These are phyloP conservation scores for Hippocampus zosterae DNA, from an alignment of 2,113 vertebrate species.

Conservation along the genomic window DNA sequence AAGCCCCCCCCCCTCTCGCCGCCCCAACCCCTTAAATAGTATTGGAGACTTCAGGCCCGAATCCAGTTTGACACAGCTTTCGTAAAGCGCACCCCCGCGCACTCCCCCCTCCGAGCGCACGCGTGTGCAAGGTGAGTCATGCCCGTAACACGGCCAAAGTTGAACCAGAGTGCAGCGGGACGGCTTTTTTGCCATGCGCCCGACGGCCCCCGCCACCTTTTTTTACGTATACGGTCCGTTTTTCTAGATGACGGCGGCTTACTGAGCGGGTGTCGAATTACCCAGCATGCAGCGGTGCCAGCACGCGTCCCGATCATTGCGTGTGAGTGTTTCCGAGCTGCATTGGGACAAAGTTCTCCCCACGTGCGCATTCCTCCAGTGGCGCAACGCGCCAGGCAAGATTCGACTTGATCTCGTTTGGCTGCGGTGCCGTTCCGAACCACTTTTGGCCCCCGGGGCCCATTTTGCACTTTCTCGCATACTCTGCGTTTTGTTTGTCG, in stretches of 20 bases:
- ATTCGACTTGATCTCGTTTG: slow-evolving; percentile 58
- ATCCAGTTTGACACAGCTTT: background rate
- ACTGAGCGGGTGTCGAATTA: background rate
- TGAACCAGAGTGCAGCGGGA: slow-evolving; percentile 40
- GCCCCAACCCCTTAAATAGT: too few species aligned
- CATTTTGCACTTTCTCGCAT: background rate
- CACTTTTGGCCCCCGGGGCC: background rate
- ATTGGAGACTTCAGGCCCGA: too few species aligned
- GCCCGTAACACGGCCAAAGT: slow-evolving; percentile 19
- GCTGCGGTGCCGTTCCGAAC: background rate
- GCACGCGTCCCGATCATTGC: background rate
- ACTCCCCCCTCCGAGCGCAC: slow-evolving; percentile 14
- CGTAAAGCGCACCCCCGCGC: background rate
- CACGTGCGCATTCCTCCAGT: slow-evolving; percentile 52
- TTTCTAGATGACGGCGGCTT: background rate
- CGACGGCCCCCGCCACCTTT: background rate
- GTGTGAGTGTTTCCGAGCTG: background rate
- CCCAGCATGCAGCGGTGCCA: background rate
- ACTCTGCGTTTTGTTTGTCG: too few species aligned
- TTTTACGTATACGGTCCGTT: background rate
- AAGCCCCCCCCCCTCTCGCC: too few species aligned
- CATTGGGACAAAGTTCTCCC: background rate
- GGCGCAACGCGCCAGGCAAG: slow-evolving; percentile 53
- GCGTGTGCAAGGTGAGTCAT: slow-evolving; percentile 32
- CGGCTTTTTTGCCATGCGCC: slow-evolving; percentile 18